Conservation (phyloP, 2,888 invertebrate genomes). For the Parascotia fuliginaria region DNA sequence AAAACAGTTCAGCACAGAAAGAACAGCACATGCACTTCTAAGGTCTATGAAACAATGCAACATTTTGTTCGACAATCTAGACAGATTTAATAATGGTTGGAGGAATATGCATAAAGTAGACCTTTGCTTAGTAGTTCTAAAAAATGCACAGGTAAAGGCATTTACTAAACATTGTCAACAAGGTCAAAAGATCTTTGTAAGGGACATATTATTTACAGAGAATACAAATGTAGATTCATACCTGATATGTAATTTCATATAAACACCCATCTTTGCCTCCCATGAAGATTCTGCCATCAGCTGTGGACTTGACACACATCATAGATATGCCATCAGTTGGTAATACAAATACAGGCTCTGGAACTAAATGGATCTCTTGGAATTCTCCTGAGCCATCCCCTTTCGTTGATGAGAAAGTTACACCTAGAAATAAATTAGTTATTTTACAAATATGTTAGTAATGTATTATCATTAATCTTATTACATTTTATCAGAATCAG, state of each 20-base stretch:
- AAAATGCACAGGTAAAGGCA: too few species aligned
- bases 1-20: too few species aligned
- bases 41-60: too few species aligned
- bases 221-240: not conserved
- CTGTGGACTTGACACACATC: slow-evolving; percentile 92
- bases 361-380: slow-evolving; percentile 95
- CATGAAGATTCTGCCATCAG: slow-evolving; percentile 95
- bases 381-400: slow-evolving; percentile 78
- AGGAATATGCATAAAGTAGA: too few species aligned
- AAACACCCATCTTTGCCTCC: slow-evolving; percentile 97
- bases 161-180: too few species aligned
- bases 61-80: too few species aligned
- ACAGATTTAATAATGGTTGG: too few species aligned
- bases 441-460: not conserved
- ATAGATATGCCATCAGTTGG: slow-evolving; percentile 96
- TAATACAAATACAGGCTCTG: slow-evolving; percentile 97
- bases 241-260: slow-evolving; percentile 98
- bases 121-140: too few species aligned
- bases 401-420: slow-evolving; percentile 84
- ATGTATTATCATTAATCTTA: too few species aligned
- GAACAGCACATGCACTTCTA: too few species aligned
- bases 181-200: too few species aligned
- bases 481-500: too few species aligned
- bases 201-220: not conserved
- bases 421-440: slow-evolving; percentile 60